Evolutionary conservation across 2,797 vertebrate species (phyloP).

Genomic region (Sarcoramphus papa): DNA sequence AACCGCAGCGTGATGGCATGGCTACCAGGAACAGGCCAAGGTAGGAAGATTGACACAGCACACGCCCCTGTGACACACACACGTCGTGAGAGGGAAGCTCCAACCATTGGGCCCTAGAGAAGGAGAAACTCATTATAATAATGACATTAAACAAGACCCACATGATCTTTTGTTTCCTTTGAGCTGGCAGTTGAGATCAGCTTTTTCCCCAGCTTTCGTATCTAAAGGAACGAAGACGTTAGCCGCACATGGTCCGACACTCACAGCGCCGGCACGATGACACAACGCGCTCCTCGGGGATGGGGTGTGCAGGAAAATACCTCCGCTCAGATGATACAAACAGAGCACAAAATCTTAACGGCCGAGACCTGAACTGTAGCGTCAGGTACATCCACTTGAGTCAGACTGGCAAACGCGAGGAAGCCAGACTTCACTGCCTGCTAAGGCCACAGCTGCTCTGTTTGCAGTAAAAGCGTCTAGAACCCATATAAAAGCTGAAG

Average conservation of each 20-base stretch:
- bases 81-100: accelerated
- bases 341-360: background rate
- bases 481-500: background rate
- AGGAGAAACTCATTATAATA: background rate
- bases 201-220: background rate
- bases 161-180: background rate
- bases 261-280: accelerated
- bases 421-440: background rate
- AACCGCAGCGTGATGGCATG: accelerated
- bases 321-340: background rate
- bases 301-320: too few relatives aligned
- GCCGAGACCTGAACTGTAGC: background rate
- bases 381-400: background rate
- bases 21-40: background rate
- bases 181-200: too few relatives aligned
- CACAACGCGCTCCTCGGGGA: accelerated
- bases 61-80: background rate
- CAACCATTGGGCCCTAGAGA: background rate
- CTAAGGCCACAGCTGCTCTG: constrained; percentile 12
- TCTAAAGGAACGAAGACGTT: background rate
- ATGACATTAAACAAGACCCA: background rate
- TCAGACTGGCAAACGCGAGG: background rate
- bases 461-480: background rate
- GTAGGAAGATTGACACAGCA: background rate
- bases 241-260: too few relatives aligned